Evolutionary conservation across 2,797 vertebrate species (phyloP).

Genomic region (Enteromius mattozi): DNA sequence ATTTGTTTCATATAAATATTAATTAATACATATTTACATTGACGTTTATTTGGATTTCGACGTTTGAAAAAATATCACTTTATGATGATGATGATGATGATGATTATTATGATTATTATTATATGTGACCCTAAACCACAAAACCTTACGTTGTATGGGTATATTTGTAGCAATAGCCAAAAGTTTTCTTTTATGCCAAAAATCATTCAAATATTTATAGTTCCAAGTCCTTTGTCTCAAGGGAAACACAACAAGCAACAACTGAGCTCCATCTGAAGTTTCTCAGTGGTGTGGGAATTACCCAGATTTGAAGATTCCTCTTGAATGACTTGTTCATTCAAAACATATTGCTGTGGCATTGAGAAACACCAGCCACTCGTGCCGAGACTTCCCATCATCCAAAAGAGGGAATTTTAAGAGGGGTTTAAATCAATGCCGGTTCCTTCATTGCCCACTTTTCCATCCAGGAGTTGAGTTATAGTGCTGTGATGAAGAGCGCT

Average conservation of each 20-base stretch:
- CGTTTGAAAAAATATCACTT: too few species aligned
- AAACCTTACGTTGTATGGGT: too few species aligned
- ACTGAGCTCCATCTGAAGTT: background rate
- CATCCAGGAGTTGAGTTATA: conserved; percentile 57
- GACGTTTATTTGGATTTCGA: too few species aligned
- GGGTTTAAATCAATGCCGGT: conserved; percentile 65
- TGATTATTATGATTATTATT: background rate
- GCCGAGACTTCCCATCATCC: conserved; percentile 32
- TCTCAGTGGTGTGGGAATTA: background rate
- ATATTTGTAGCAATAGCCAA: too few species aligned
- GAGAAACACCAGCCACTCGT: conserved; percentile 62
- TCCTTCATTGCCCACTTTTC: conserved; percentile 61
- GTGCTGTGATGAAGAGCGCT: conserved; percentile 32
- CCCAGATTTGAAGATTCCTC: conserved; percentile 47
- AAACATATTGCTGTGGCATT: conserved; percentile 43
- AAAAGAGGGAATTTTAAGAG: conserved; percentile 61
- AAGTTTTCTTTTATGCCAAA: too few species aligned
- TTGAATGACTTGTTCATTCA: conserved; percentile 20
- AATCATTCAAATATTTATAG: too few species aligned
- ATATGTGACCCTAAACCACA: too few species aligned
- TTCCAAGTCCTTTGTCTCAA: background rate
- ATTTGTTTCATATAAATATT: too few species aligned
- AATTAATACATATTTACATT: too few species aligned
- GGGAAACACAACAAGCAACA: background rate
- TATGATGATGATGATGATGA: too few species aligned